Base-by-base conservation (phyloP, 2,888 invertebrate genomes). In the Strigamia maritima region DNA sequence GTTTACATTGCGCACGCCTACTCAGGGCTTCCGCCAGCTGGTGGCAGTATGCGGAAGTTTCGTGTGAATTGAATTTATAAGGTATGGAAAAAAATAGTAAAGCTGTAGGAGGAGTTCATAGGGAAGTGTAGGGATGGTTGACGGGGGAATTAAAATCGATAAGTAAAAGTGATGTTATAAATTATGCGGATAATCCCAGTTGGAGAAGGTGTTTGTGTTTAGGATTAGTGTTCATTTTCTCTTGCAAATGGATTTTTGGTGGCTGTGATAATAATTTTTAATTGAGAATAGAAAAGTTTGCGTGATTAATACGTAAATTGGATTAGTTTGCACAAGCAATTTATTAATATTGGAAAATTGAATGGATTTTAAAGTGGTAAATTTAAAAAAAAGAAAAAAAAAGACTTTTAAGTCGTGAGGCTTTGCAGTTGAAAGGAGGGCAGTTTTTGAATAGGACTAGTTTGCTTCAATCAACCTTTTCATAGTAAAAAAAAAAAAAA, bases 161-260 rank as follows among this genome's bases (percentile, higher is more conserved):
- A 60, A 60, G 60, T 24, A 60, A 60, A 60, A 60, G 60, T 22
- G 60, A 60, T 60, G 60, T 60, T 60, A 60, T 60, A 60, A 60
- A 60, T 60, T 60, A 60, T 24, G 22, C 60, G 60, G 60, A 60
- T 60, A 60, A 60, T 60, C 60, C 60, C 24, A 14, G 12, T 22
- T 60, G 60, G 60, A 60, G 60, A 60, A 60, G 19, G 60, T 60
- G 60, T 60, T 60, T 60, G 60, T 60, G 22, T 60, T 60, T 60
- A 22, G 60, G 60, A 60, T 60, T 60, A 60, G 22, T 22, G 22
- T 60, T 22, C 22, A 60, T 60, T 60, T 60, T 60, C 22, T 60
- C 24, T 19, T 60, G 60, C 22, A 60, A 60, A 60, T 60, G 60
- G 60, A 60, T 60, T 60, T 60, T 60, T 60, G 60, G 60, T 60